Base-by-base conservation (phyloP, 2,888 invertebrate species). In the Aromia moschata region DNA sequence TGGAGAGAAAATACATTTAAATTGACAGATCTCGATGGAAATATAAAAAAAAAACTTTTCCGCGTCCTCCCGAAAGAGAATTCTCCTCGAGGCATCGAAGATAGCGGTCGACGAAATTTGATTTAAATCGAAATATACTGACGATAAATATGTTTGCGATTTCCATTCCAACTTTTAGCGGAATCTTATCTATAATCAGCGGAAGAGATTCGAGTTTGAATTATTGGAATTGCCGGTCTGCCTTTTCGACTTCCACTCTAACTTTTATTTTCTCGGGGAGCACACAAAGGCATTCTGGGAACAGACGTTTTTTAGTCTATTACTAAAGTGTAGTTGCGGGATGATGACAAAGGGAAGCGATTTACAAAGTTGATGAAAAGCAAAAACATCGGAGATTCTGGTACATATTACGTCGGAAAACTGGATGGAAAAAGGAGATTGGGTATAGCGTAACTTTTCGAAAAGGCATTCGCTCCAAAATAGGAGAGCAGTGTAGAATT, bases 51-150 rank as follows among this genome's bases (percentile, higher is more conserved):
- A 51, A 58, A 47, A 41, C 20, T 46, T 7, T 18, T 41, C 17
- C 52, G 3, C 12, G 15, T 16, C 36, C 40, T 25, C 15, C 46
- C 33, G 40, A 55, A 51, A 56, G 52, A 47, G 55, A 49, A 56
- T 51, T 60, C 52, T 56, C 55, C 63, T 51, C 12, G 25, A 37
- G 63, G 66, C 64, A 41, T 20, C 49, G 36, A 61, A 64, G 60
- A 65, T 62, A 40, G 60, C 54, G 58, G 55, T 52, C 62, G 56
- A 60, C 64, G 7, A 59, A 62, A 65, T 63, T 64, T 65, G 65
- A 67, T 65, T 64, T 60, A 64, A 65, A 64, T 62, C 62, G 62
- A 63, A 63, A 63, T 65, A 63, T 52, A 58, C 51, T 36, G 37
- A 49, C 60, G 60, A 60, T 62, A 64, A 60, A 59, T 57, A 61